phyloP scores from a whole-genome alignment of 2,797 vertebrate species.

The Danionella dracula region DNA sequence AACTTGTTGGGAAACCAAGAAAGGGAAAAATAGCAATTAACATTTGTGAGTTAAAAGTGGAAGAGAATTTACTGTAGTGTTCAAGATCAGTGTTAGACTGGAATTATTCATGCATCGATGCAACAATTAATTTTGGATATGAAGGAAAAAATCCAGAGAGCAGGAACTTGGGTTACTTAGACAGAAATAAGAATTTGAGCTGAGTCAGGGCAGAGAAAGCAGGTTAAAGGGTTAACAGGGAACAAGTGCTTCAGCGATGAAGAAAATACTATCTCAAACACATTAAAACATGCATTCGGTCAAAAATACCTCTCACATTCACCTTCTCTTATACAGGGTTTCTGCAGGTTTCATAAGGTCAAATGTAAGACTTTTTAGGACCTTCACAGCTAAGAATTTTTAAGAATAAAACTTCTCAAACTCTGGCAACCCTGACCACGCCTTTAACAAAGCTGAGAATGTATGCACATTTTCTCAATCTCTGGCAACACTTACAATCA shows the following conservation, averaged over 20 bases:
- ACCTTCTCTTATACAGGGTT: not conserved
- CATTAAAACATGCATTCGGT: slow-evolving; percentile 59
- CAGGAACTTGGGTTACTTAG: not conserved
- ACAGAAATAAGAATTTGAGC: not conserved
- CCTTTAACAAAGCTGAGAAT: no score
- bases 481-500: no score
- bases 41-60: not conserved
- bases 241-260: slow-evolving; percentile 21
- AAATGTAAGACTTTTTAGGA: no score
- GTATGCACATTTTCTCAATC: no score
- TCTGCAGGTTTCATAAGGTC: no score
- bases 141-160: not conserved
- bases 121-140: not conserved
- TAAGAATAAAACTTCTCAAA: no score
- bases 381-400: no score
- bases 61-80: no score
- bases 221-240: slow-evolving; percentile 31
- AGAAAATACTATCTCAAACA: slow-evolving; percentile 25
- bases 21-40: no score
- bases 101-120: not conserved
- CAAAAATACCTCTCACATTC: slow-evolving; percentile 56
- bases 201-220: not conserved
- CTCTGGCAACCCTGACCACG: no score
- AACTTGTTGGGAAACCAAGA: no score
- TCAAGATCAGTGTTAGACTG: no score